These are phyloP conservation scores for Rhopalosiphum nymphaeae DNA, from an alignment of 2,888 invertebrate genomes.

Conservation along the genomic window DNA sequence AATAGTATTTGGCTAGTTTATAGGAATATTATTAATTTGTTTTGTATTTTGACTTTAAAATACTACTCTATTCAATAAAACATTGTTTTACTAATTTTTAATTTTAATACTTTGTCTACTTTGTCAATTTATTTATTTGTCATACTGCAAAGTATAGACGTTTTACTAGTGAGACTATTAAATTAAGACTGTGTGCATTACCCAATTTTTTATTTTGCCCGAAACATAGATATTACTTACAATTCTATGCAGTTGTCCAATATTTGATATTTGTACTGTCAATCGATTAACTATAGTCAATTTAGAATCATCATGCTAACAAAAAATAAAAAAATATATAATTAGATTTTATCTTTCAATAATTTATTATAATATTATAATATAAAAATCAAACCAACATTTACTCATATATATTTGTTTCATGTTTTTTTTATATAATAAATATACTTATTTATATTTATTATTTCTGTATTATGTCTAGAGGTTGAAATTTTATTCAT, in stretches of 20 bases:
- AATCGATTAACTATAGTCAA: slow-evolving; percentile 21
- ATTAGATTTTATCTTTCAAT: not conserved
- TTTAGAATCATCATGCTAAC: slow-evolving; percentile 12
- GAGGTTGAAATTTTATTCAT: too few relatives aligned
- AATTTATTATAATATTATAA: not conserved
- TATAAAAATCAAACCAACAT: not conserved
- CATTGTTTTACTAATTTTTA: not conserved
- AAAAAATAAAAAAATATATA: not conserved
- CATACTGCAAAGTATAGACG: not conserved
- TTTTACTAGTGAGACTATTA: not conserved
- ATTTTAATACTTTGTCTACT: not conserved
- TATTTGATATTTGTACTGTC: slow-evolving; percentile 34
- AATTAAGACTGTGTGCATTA: not conserved
- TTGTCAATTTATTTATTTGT: not conserved
- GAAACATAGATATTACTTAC: slow-evolving; percentile 15
- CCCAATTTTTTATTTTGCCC: not conserved
- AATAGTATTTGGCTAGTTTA: not conserved
- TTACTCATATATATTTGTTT: not conserved
- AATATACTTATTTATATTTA: not conserved
- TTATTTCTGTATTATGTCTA: not conserved
- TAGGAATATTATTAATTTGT: not conserved
- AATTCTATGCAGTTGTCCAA: slow-evolving; percentile 11
- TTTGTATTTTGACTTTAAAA: not conserved
- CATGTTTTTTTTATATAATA: not conserved
- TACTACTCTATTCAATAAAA: not conserved